Evolutionary conservation across 2,888 invertebrate genomes (phyloP).

Genomic region (Odontomyia ornata): DNA sequence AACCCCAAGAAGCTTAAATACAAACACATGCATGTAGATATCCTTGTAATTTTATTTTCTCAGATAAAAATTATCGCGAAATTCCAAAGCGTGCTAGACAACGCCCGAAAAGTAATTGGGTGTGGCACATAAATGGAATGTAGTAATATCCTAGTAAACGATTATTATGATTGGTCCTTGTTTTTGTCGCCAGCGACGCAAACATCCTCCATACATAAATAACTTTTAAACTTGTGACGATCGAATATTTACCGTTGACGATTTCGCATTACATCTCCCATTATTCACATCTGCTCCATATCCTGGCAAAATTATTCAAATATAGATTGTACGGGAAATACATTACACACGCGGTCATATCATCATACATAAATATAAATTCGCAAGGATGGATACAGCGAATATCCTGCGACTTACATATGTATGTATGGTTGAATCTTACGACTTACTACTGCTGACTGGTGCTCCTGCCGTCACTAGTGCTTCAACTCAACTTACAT

Average conservation of each 20-base stretch:
- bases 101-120: neutral
- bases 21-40: no score
- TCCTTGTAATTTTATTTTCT: no score
- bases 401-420: no score
- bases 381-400: no score
- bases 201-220: slow-evolving; percentile 18
- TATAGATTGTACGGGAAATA: slow-evolving; percentile 1
- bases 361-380: no score
- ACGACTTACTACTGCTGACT: no score
- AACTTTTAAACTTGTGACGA: slow-evolving; percentile 34
- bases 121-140: neutral
- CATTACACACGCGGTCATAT: neutral
- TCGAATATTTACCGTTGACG: slow-evolving; percentile 30
- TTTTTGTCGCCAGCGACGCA: neutral
- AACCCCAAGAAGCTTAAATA: no score
- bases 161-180: neutral
- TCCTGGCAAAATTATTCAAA: slow-evolving; percentile 36
- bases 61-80: no score
- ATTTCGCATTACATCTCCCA: slow-evolving; percentile 27
- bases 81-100: neutral
- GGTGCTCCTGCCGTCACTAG: slow-evolving; percentile 2
- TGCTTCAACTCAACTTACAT: no score
- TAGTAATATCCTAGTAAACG: neutral
- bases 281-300: slow-evolving; percentile 38
- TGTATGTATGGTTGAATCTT: no score